Base-by-base conservation (phyloP, 2,113 vertebrate genomes). In the Athene noctua region DNA sequence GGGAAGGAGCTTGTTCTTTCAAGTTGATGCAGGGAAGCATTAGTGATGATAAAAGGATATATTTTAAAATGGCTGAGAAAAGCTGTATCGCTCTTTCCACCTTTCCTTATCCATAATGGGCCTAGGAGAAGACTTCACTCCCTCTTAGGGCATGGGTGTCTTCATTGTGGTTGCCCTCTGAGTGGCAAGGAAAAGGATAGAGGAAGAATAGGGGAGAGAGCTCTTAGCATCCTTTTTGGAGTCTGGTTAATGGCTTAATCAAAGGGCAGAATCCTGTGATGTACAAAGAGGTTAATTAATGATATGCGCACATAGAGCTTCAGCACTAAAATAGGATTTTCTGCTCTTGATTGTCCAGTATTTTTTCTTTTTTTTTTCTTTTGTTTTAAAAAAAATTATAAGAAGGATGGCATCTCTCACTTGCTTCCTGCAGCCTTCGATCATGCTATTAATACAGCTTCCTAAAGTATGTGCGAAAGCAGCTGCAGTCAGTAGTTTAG, bases 1-100 rank as follows among this genome's bases (percentile, higher is more conserved):
- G 61, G 52, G 30, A 65, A 82, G 46, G 36, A 93, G 23, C 34
- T 86, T 74, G 15, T 92, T 92, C 86, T 94, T 98, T 97, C 68
- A 94, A 78, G 90, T 79, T 93, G 85, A 49, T 87, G 44, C 84
- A 95, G 77, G 68, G 77, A 93, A 86, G 40, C 25, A 34, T 36
- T 72, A 94, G 25, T 44, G 57, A 62, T 94, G 89, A 87, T 96
- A 85, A 96, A 97, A 94, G 63, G 36, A 57, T 77, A 34, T 42
- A 30, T 81, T 97, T 88, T 67, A 92, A 95, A 97, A 88, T 11
- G 36, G 70, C 71, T 94, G 78, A 78, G 74, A 34, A 80, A 80
- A 96, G 21, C 79, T 91, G 29, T 70, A 14, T 88, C 90, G 30
- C 46, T 92, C 49, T 89, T 93, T 84, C 51, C 30, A 54, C 40